Base-by-base conservation (phyloP, 2,797 vertebrate genomes). In the Cichlasoma orientale region DNA sequence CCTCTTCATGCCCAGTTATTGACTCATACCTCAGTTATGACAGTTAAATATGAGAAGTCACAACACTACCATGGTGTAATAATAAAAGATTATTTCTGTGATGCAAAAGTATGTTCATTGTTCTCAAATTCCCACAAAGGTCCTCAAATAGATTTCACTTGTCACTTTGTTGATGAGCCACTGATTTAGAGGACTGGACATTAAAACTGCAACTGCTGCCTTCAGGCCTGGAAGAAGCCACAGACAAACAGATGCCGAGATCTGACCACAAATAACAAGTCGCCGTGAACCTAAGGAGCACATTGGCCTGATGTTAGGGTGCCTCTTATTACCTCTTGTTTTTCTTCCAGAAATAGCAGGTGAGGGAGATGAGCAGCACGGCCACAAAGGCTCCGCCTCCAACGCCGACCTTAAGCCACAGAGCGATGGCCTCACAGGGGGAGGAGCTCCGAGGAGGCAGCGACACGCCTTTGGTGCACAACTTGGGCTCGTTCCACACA, bases 271-370 rank as follows among this genome's bases (percentile, higher is more conserved):
- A 79, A 74, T 27, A 78, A 41, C 78, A 63, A 12, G 13, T 57
- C 1, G 4, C 13, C 9, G 9, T 38, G 44, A 82, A 56, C 10
- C 21, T 81, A 87, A 89, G 75, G 50, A 81, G 25, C 7, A 61
- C 0, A 71, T 76, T 63, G 58, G 16, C 25, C 27, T 2, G 38
- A 7, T 7, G 55, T 56, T 58, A 1, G 44, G 13, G 63, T 38
- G 59, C 29, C 31, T 70, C 96, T 94, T 89, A 96, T 94, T 89
- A 99, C 98, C 97, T 99, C 90, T 97, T 96, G 92, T 99, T 99
- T 91, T 99, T 99, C 91, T 99, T 99, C 98, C 98, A 99, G 95
- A 99, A 98, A 91, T 99, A 98, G 89, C 97, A 99, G 72, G 97
- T 99, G 87, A 99, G 95, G 38, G 97, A 96, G 88, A 99, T 89